Conservation (phyloP, 2,888 invertebrate species). For the Folsomia manolachei region DNA sequence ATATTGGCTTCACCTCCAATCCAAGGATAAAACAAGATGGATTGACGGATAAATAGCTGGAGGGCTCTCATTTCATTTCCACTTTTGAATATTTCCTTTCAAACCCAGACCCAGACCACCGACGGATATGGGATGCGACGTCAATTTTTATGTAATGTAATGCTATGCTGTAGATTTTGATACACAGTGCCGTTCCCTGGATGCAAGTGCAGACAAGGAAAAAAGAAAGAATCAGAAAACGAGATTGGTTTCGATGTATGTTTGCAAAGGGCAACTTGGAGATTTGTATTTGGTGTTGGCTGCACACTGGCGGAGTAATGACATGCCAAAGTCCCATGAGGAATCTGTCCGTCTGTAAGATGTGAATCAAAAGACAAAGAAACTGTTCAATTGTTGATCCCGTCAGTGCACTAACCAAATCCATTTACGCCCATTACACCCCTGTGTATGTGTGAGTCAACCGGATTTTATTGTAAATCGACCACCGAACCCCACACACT, state of each 20-base stretch:
- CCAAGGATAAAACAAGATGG: too few relatives aligned
- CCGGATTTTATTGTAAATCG: too few relatives aligned
- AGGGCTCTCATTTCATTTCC: neutral
- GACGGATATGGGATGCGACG: neutral
- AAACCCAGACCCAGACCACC: too few relatives aligned
- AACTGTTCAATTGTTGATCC: conserved; percentile 20
- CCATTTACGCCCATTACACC: neutral
- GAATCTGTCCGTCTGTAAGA: conserved; percentile 20
- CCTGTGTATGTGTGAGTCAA: neutral
- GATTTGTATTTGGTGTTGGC: too few relatives aligned
- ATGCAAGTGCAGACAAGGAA: neutral
- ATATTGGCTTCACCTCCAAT: neutral
- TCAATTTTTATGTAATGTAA: neutral
- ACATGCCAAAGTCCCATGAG: conserved; percentile 24
- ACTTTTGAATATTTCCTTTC: neutral
- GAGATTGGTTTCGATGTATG: neutral
- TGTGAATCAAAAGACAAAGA: conserved; percentile 22
- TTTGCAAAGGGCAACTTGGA: conserved; percentile 2
- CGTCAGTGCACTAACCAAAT: conserved; percentile 3
- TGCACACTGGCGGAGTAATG: conserved; percentile 15
- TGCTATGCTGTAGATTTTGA: too few relatives aligned
- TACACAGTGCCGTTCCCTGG: too few relatives aligned
- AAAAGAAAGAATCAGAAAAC: neutral
- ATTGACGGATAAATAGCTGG: too few relatives aligned
- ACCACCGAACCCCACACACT: neutral